Base-by-base conservation (phyloP, 2,797 vertebrate genomes). In the Phoebastria nigripes region DNA sequence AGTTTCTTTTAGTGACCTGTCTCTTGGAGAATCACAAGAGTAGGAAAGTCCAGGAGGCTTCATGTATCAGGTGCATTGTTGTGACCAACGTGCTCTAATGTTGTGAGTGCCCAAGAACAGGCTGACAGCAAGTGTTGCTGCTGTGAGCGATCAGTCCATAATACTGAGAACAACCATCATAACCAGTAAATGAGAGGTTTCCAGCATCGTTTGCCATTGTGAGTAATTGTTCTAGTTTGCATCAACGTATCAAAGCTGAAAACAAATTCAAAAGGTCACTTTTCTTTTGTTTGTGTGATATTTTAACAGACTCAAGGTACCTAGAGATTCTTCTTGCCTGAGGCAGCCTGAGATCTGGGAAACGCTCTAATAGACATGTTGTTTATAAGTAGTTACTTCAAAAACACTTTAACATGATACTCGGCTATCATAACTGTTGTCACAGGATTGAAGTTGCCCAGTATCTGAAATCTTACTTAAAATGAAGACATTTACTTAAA, bases 111-210 rank as follows among this genome's bases (percentile, higher is more conserved):
- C n/a, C 49, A 13, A 24, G 29, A 66, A 20, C 20, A 35, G 72
- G 15, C 37, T 63, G 55, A 63, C 24, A 15, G 39, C 2, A 15
- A 46, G 39, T 24, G 63, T 28, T 51, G 47, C 29, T 61, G 51
- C 39, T 69, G 18, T 0, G 2, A 35, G 51, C 1, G 3, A 12
- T 21, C 39, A 42, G 35, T 59, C 47, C 5, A 0, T 61, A 49
- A 25, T 29, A 16, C 20, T 47, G 70, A 55, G 54, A 66, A n/a
- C 6, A 6, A 22, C 51, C 44, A 28, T 20, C 14, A 3, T 28
- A 46, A 49, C 56, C 12, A 42, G 56, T 33, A 61, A 77, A 13
- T 9, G 25, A 35, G 55, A 49, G 51, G 17, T 26, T 85, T 82
- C 31, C 44, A 61, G 42, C 42, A 9, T 12, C 3, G 5, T 70